Evolutionary conservation across 2,888 invertebrate genomes (phyloP).

Genomic region (Alloscopus bannaensis): DNA sequence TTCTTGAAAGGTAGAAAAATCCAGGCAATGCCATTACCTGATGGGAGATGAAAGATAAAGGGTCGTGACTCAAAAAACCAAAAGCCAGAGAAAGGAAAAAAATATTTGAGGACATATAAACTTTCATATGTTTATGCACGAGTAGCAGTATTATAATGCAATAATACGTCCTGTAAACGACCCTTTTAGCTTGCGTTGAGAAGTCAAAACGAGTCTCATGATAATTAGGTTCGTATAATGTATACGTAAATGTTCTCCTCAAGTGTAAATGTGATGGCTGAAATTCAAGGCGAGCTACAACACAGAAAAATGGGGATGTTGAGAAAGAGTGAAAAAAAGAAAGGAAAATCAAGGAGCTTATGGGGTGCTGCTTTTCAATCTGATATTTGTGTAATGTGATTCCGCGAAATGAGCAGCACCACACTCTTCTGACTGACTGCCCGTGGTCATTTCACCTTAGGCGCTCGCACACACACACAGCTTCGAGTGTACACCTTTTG

Average conservation of each 20-base stretch:
- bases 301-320: conserved; percentile 24
- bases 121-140: conserved; percentile 11
- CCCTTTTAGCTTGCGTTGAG: conserved; percentile 15
- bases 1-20: conserved; percentile 40
- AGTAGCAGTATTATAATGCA: conserved; percentile 38
- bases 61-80: conserved; percentile 34
- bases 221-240: conserved; percentile 37
- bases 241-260: not conserved
- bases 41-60: conserved; percentile 45
- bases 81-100: conserved; percentile 24
- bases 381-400: conserved; percentile 40
- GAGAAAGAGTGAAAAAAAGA: conserved; percentile 23
- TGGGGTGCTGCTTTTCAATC: conserved; percentile 37
- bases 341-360: conserved; percentile 36
- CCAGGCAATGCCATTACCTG: conserved; percentile 15
- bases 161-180: conserved; percentile 12
- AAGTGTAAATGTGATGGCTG: not conserved
- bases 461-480: too few species aligned
- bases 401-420: conserved; percentile 54
- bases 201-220: conserved; percentile 43
- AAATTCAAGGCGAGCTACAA: not conserved
- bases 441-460: conserved; percentile 39
- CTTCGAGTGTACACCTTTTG: conserved; percentile 23
- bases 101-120: not conserved
- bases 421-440: too few species aligned